Evolutionary conservation across 2,113 vertebrate genomes (phyloP), one percentile per base, ranked within the genome.

Genomic region (Sialia sialis): DNA sequence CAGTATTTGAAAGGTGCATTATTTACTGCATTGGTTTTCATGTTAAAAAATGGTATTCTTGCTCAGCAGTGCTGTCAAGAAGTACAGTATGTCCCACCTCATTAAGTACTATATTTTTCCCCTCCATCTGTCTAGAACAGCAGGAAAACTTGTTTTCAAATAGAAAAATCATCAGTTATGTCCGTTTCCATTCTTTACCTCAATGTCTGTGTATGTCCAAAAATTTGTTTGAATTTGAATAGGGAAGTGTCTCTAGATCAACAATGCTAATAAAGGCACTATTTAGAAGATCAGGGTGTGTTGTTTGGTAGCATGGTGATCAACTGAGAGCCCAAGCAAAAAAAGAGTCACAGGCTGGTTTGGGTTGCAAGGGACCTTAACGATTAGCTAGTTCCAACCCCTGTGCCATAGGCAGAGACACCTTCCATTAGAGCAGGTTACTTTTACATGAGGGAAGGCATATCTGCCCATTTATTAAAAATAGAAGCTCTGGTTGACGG

Each of bases 91-190:
- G 89, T 96, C 89, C 84, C 87, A 85, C 62, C 84, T 96, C 91
- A 94, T 95, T 95, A 95, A 88, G n/a, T 91, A 82, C 58, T 64
- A 54, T 81, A 75, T 87, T 82, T 89, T 93, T 39, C 64, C 18
- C 77, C 43, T 91, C 91, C 84, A 90, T 95, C 89, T 97, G 82
- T 66, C 63, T 87, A 69, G 63, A 95, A 80, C 89, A 97, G 78
- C 82, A 85, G 82, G 87, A 95, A 91, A 90, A 77, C 74, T 93
- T 88, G 49, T 90, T 93, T 94, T 95, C 82, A 91, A 91, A 86
- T 32, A 88, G 69, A 68, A 94, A 92, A 85, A 94, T 55, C 79
- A 94, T 84, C n/a, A 68, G 32, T 43, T 94, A 83, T 80, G 34
- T 77, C 58, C 16, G 13, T 83, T 95, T 95, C 34, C 43, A 77